Conservation (phyloP, 2,888 invertebrate species). For the Polietes domitor region DNA sequence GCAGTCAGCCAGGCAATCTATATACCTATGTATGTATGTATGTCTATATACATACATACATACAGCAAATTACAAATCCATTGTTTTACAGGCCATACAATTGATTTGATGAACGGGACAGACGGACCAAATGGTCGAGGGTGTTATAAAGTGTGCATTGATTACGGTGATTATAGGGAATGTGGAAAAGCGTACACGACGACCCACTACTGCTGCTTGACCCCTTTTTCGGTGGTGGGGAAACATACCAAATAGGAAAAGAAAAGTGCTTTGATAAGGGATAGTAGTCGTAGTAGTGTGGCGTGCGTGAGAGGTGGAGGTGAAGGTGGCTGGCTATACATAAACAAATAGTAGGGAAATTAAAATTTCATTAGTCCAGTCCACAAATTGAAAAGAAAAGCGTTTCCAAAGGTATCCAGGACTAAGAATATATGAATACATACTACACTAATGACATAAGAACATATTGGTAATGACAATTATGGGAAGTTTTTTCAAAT, state of each 20-base stretch:
- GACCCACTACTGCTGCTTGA: background rate
- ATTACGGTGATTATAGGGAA: constrained; percentile 62
- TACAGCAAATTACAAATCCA: constrained; percentile 60
- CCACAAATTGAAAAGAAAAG: background rate
- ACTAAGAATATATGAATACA: too few species aligned
- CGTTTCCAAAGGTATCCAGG: too few species aligned
- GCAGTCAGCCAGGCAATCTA: constrained; percentile 22
- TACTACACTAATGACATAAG: too few species aligned
- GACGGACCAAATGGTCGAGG: background rate
- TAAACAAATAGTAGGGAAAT: constrained; percentile 1
- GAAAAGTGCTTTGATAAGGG: background rate
- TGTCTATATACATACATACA: too few species aligned
- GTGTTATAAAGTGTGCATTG: constrained; percentile 53
- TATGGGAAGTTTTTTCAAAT: constrained; percentile 23
- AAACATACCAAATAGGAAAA: background rate
- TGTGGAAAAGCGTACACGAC: constrained; percentile 37
- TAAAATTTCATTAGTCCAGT: constrained; percentile 16
- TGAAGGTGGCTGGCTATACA: background rate
- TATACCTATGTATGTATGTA: too few species aligned
- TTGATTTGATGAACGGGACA: constrained; percentile 53
- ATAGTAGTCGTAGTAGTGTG: background rate
- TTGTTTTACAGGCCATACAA: constrained; percentile 60
- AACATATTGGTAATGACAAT: background rate
- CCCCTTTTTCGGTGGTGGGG: background rate
- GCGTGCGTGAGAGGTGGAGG: background rate